Conservation (phyloP, 2,113 vertebrate genomes). For the Muscicapa adusta region DNA sequence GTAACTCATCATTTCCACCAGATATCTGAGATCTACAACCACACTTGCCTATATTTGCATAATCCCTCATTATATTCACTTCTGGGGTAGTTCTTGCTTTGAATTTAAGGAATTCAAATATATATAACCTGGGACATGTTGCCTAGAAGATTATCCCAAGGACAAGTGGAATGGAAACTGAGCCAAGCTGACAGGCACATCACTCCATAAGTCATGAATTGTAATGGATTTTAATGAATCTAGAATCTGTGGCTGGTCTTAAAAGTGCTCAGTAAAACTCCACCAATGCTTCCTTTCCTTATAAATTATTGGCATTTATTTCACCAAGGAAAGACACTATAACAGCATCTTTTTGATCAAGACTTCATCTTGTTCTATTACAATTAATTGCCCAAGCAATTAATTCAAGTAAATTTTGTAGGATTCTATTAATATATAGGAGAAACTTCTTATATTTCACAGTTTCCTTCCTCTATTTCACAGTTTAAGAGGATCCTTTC, state of each 20-base stretch:
- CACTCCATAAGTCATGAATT: background rate
- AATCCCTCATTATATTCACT: background rate
- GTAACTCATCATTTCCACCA: background rate
- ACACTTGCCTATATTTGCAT: background rate
- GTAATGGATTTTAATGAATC: background rate
- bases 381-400: background rate
- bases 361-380: background rate
- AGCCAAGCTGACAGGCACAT: background rate
- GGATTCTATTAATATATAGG: background rate
- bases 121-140: background rate
- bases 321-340: background rate
- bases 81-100: background rate
- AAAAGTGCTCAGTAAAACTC: background rate
- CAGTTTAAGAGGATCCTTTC: background rate
- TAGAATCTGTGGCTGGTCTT: background rate
- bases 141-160: background rate
- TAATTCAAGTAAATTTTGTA: background rate
- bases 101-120: background rate
- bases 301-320: background rate
- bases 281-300: background rate
- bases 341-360: background rate
- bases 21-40: background rate
- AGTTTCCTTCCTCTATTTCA: background rate
- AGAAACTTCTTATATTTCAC: background rate
- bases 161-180: background rate